Conservation (phyloP, 1,140 invertebrate species). For the Drosophila funebris region DNA sequence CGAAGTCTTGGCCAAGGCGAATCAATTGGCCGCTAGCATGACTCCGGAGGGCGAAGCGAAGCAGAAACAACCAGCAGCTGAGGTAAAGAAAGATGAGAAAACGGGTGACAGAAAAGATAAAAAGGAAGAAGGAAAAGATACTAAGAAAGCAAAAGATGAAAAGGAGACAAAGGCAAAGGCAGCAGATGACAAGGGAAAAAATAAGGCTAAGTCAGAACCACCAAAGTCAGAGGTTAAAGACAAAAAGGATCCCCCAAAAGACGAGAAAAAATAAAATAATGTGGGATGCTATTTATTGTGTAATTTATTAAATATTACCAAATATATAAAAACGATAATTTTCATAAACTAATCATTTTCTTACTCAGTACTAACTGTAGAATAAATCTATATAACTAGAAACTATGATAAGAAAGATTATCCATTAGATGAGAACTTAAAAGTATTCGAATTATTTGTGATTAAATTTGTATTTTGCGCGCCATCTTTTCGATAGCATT, state of each 20-base stretch:
- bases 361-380: too few species aligned
- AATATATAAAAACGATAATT: too few species aligned
- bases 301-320: not conserved
- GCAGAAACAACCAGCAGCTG: not conserved
- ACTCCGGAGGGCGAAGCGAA: not conserved
- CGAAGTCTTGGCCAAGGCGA: conserved; percentile 91
- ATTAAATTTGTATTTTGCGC: too few species aligned
- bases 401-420: too few species aligned
- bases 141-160: not conserved
- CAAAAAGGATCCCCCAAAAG: conserved; percentile 25
- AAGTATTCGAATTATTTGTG: too few species aligned
- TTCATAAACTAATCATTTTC: too few species aligned
- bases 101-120: not conserved
- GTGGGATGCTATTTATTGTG: not conserved
- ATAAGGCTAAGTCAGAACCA: not conserved
- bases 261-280: conserved; percentile 15
- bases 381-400: too few species aligned
- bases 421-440: too few species aligned
- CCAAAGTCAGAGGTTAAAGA: conserved; percentile 9
- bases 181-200: not conserved
- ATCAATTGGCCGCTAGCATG: conserved; percentile 86
- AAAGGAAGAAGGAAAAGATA: not conserved
- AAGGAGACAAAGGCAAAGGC: conserved; percentile 7
- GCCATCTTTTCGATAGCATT: not conserved
- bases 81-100: conserved; percentile 14